These are phyloP conservation scores for Leucophenga varia DNA, from an alignment of 1,140 invertebrate species.

Conservation along the genomic window DNA sequence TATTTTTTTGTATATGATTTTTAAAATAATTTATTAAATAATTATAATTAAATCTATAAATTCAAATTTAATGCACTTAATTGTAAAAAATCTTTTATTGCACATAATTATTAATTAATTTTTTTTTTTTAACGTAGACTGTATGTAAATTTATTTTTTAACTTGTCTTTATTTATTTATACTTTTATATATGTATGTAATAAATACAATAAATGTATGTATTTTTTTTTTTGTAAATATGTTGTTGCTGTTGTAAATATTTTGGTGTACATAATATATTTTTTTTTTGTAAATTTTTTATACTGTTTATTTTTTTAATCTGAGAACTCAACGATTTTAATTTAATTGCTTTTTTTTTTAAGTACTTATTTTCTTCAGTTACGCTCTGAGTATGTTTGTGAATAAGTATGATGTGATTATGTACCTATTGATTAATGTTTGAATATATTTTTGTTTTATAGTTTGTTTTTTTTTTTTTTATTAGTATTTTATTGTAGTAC, in stretches of 20 bases:
- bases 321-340: no score
- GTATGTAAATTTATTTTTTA: no score
- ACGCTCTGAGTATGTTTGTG: conserved; percentile 16
- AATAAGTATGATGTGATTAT: conserved; percentile 21
- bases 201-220: conserved; percentile 37
- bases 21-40: no score
- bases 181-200: conserved; percentile 29
- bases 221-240: conserved; percentile 38
- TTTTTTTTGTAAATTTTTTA: conserved; percentile 24
- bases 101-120: not conserved
- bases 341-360: conserved; percentile 11
- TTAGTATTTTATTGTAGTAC: no score
- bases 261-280: conserved; percentile 30
- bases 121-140: conserved; percentile 13
- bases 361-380: conserved; percentile 19
- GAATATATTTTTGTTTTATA: conserved; percentile 11
- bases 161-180: conserved; percentile 11
- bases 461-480: no score
- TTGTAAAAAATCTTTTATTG: conserved; percentile 1
- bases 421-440: conserved; percentile 15
- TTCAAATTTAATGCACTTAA: conserved; percentile 54
- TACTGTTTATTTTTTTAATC: conserved; percentile 18
- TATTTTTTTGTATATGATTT: conserved; percentile 19
- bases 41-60: conserved; percentile 52
- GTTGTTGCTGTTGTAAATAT: conserved; percentile 7